Evolutionary conservation across 2,113 vertebrate species (phyloP).

Genomic region (Corythornis madagascariensis): DNA sequence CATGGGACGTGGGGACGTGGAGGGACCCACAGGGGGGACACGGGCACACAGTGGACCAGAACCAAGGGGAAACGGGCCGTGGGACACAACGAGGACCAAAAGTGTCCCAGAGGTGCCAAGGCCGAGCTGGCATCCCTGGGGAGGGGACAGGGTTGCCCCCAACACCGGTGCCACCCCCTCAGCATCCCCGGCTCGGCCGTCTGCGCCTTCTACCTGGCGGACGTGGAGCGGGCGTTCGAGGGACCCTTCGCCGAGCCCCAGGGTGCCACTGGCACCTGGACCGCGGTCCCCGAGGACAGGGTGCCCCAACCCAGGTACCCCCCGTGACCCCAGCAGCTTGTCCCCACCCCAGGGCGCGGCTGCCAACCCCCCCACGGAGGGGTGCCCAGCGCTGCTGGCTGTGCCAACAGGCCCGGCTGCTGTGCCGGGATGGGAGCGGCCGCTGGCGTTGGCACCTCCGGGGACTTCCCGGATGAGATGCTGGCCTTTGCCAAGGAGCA

Average conservation of each 20-base stretch:
- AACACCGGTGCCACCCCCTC: not conserved
- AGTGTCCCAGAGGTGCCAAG: rapidly evolving
- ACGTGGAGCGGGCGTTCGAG: constrained; percentile 88
- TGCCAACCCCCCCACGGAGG: no score
- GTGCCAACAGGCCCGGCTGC: constrained; percentile 82
- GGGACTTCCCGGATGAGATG: constrained; percentile 89
- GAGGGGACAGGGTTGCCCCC: not conserved
- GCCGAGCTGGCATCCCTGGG: rapidly evolving
- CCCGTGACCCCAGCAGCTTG: no score
- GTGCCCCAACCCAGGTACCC: constrained; percentile 89
- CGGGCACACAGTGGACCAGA: not conserved
- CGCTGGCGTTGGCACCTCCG: constrained; percentile 78
- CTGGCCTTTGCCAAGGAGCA: constrained; percentile 93
- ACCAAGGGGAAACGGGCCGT: not conserved
- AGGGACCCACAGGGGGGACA: not conserved
- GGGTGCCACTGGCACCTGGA: constrained; percentile 86
- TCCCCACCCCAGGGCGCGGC: no score
- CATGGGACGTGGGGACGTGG: no score
- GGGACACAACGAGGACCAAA: not conserved
- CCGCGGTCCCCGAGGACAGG: constrained; percentile 87
- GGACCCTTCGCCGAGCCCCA: constrained; percentile 93
- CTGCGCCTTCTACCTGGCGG: constrained; percentile 95
- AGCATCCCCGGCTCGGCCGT: constrained; percentile 96
- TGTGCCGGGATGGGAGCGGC: constrained; percentile 87
- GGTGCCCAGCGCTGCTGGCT: not conserved